Base-by-base conservation (phyloP, 2,797 vertebrate genomes). In the Halcyon badia region DNA sequence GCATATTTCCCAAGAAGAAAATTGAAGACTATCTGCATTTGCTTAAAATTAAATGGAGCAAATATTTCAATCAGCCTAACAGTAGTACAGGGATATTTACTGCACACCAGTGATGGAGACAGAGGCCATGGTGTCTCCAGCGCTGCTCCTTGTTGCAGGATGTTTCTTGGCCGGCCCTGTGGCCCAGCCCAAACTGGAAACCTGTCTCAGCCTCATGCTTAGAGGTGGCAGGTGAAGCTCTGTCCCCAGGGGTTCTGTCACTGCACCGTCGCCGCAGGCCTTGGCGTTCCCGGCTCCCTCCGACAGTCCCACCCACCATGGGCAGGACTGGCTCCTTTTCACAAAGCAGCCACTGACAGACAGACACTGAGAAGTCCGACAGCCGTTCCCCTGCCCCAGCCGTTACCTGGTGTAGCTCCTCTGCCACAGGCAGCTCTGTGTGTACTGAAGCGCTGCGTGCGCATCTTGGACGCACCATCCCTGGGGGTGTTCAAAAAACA, bases 31-130 rank as follows among this genome's bases (percentile, higher is more conserved):
- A 33, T 73, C 24, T 83, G 68, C 14, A 39, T 70, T 77, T 85
- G 25, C n/a, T 91, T 87, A 66, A 85, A 93, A 77, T 37, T 42
- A 64, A 78, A 11, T 73, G 11, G 52, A 83, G 28, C 35, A 57
- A 28, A 3, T 94, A 77, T 90, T 87, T 90, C 39, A 48, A 60
- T 44, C 52, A 75, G 35, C n/a, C 33, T 72, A 57, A 24, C 33
- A 72, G 44, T 24, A 58, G 80, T 6, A 39, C 4, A 35, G 64
- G n/a, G 31, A 13, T 70, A 41, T 83, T 84, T 69, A 41, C 66
- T 75, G 72, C 24, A 60, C 11, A 41, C 37, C 37, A 41, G 37
- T 6, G 18, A 62, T 62, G 37, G 37, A 41, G 60, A 41, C 37
- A 41, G 37, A 41, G 24, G 26, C 60, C 12, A 8, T 12, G 8